Base-by-base conservation (phyloP, 2,113 vertebrate genomes). In the Steatornis caripensis region DNA sequence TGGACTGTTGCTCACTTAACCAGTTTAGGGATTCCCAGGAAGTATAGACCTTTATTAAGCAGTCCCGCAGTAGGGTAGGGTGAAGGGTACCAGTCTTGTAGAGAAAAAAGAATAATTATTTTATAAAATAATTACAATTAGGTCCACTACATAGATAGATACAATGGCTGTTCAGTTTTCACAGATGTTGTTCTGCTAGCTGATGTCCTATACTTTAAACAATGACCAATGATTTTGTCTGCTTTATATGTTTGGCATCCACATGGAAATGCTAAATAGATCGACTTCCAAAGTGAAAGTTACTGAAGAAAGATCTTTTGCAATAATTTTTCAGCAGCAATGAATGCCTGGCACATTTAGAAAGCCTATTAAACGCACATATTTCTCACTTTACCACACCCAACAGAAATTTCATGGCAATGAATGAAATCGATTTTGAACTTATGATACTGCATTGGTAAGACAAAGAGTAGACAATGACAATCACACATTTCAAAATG, bases 271-370 rank as follows among this genome's bases (percentile, higher is more conserved):
- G 15, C 53, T 77, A 45, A 88, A 83, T 30, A 77, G 49, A 66
- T 8, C 15, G 20, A 24, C 74, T 88, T 92, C 74, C 20, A 58
- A 86, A 85, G 54, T 80, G 78, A 93, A 96, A 96, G 91, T 93
- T 83, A 93, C 82, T 84, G 68, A 90, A 87, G 91, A 93, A 90
- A 95, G 75, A 65, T 54, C 13, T 86, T 95, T 48, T 84, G 66
- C 82, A 84, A n/a, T 72, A 45, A 21, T 78, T 91, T 91, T 90
- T 74, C 85, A 93, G 55, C 66, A 87, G 23, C 74, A 89, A 80
- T 7, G 9, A 90, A 82, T 43, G 79, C 68, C 51, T 90, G 93
- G 68, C 69, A 84, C 65, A 81, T 55, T 60, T n/a, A 90, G 72
- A 88, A 87, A 86, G 60, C 12, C 75, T 83, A 36, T 65, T 82